These are phyloP conservation scores for Coelinius sp. DNA, from an alignment of 2,888 invertebrate species.

Conservation along the genomic window DNA sequence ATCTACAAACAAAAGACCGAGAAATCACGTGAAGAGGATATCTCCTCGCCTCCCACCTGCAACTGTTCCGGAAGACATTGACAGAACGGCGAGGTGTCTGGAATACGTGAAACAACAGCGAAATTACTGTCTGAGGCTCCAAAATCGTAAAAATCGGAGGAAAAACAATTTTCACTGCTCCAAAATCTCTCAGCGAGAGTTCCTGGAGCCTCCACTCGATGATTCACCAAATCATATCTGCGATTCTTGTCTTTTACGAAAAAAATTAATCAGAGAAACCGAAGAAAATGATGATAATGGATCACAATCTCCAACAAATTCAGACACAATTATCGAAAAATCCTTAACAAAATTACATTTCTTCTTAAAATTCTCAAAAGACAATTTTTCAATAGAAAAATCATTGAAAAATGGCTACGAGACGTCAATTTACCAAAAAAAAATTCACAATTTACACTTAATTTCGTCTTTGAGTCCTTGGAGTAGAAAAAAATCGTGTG, in stretches of 20 bases:
- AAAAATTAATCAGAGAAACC: background rate
- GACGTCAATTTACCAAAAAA: background rate
- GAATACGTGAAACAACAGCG: background rate
- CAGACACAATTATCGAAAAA: background rate
- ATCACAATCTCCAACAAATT: background rate
- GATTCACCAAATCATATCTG: background rate
- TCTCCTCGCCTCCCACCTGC: background rate
- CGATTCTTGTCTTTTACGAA: background rate
- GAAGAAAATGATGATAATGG: background rate
- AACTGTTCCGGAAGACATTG: background rate
- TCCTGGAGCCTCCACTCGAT: background rate
- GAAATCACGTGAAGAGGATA: background rate
- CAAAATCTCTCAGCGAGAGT: background rate
- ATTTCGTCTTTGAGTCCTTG: background rate
- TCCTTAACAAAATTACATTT: background rate
- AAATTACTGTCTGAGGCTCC: background rate
- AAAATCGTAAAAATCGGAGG: background rate
- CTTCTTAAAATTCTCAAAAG: background rate
- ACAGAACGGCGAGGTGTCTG: background rate
- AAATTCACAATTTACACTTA: background rate
- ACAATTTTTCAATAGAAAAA: slow-evolving; percentile 23
- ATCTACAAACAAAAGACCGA: background rate
- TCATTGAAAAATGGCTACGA: background rate
- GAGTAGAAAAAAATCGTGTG: background rate
- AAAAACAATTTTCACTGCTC: background rate